These are phyloP conservation scores for Orussus abietinus DNA, from an alignment of 1,140 invertebrate genomes.

Conservation along the genomic window DNA sequence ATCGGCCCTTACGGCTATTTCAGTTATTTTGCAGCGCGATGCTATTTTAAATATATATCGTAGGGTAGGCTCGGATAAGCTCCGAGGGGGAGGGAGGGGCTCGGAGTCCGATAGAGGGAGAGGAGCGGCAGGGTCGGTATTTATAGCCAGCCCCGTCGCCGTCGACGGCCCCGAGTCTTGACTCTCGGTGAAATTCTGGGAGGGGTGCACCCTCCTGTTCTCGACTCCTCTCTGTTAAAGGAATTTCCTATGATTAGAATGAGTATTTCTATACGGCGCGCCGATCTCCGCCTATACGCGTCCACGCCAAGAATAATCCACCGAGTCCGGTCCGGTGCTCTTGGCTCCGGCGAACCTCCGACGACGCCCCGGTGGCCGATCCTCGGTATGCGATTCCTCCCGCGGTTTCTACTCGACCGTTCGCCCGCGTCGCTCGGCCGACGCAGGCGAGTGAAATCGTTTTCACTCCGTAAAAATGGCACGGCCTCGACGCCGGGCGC, in stretches of 20 bases:
- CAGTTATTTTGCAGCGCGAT: constrained; percentile 42
- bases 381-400: constrained; percentile 1
- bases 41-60: constrained; percentile 44
- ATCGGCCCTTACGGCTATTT: constrained; percentile 45
- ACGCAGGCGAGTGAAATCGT: no score
- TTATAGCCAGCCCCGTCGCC: constrained; percentile 30
- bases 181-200: constrained; percentile 32
- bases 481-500: no score
- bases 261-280: constrained; percentile 40
- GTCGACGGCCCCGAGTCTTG: constrained; percentile 15
- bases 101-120: not conserved
- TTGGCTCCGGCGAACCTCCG: constrained; percentile 10
- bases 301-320: constrained; percentile 33
- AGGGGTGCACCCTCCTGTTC: constrained; percentile 20
- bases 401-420: no score
- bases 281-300: constrained; percentile 25
- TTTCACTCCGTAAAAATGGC: no score
- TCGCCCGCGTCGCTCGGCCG: no score
- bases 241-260: constrained; percentile 48
- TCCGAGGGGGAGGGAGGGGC: constrained; percentile 11
- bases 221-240: constrained; percentile 29
- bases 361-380: no score
- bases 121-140: constrained; percentile 25
- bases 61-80: constrained; percentile 23
- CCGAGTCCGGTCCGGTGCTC: constrained; percentile 11